phyloP scores from a whole-genome alignment of 1,140 invertebrate species.

The Lasioglossum albipes region DNA sequence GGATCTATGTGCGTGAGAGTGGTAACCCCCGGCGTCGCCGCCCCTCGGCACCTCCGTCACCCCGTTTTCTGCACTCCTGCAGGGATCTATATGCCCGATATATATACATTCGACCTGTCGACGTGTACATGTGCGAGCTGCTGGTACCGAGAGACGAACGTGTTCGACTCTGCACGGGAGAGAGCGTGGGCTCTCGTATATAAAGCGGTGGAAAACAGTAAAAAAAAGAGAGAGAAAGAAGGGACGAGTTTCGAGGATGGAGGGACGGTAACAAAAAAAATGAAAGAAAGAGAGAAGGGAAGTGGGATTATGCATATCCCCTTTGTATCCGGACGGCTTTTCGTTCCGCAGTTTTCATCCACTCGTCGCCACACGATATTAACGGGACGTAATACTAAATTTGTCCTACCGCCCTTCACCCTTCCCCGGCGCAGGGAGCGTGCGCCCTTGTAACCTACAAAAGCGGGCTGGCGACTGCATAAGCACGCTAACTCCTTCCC shows the following conservation, averaged over 20 bases:
- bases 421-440: not conserved
- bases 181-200: not conserved
- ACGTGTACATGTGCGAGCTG: slow-evolving; percentile 18
- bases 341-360: slow-evolving; percentile 4
- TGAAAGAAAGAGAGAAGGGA: not conserved
- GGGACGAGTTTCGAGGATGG: not conserved
- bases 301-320: slow-evolving; percentile 23
- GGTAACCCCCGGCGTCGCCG: slow-evolving; percentile 2
- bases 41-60: not conserved
- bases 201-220: not conserved
- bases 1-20: slow-evolving; percentile 24
- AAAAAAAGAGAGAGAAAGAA: not conserved
- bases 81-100: slow-evolving; percentile 13
- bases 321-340: slow-evolving; percentile 6
- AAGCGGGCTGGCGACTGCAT: slow-evolving; percentile 6
- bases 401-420: not conserved
- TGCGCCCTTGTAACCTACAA: slow-evolving; percentile 24
- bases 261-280: not conserved
- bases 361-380: slow-evolving; percentile 4
- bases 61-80: slow-evolving; percentile 29
- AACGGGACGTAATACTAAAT: slow-evolving; percentile 8
- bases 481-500: slow-evolving; percentile 12
- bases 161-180: not conserved
- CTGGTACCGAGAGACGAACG: slow-evolving; percentile 12
- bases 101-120: slow-evolving; percentile 11